Percentiles rank a stretch among this genome's conserved stretches.
phyloP scores from a whole-genome alignment of 2,888 invertebrate species.

The Hydroisotoma schaefferi region DNA sequence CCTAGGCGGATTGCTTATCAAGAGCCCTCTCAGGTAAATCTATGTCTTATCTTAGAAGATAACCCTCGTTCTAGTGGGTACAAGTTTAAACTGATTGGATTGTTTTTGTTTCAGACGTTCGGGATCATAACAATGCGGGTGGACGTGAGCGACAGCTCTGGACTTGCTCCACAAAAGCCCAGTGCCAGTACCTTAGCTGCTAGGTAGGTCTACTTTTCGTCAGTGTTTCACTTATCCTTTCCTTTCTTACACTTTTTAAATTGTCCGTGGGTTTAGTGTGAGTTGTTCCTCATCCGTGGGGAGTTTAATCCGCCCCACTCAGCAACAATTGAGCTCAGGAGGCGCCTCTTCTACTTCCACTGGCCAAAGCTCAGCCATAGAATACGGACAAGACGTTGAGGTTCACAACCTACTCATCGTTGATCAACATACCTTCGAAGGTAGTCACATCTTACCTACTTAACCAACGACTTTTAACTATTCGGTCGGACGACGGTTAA shows the following conservation, averaged over 20 bases:
- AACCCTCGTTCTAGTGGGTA: too few species aligned
- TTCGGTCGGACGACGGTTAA: too few species aligned
- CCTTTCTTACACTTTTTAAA: not conserved
- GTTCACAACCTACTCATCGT: conserved; percentile 84
- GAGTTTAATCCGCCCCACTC: conserved; percentile 45
- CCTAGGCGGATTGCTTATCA: conserved; percentile 93
- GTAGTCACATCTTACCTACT: too few species aligned
- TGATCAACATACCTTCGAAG: conserved; percentile 95
- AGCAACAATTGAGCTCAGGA: too few species aligned
- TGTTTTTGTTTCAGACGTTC: conserved; percentile 65
- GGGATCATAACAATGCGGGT: conserved; percentile 87
- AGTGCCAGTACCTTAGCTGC: conserved; percentile 66
- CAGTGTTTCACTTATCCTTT: not conserved
- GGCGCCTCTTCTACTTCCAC: conserved; percentile 47
- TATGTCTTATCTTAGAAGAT: too few species aligned
- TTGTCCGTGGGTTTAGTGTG: conserved; percentile 35
- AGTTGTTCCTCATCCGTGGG: conserved; percentile 47
- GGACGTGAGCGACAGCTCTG: conserved; percentile 78
- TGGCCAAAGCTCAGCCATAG: conserved; percentile 49
- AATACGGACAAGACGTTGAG: conserved; percentile 80
- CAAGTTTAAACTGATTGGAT: too few species aligned
- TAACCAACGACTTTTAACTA: too few species aligned
- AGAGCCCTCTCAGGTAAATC: conserved; percentile 73
- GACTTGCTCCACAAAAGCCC: conserved; percentile 63
- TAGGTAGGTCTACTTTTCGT: conserved; percentile 22